Evolutionary conservation across 2,113 vertebrate genomes (phyloP).

Genomic region (Halichoeres trimaculatus): DNA sequence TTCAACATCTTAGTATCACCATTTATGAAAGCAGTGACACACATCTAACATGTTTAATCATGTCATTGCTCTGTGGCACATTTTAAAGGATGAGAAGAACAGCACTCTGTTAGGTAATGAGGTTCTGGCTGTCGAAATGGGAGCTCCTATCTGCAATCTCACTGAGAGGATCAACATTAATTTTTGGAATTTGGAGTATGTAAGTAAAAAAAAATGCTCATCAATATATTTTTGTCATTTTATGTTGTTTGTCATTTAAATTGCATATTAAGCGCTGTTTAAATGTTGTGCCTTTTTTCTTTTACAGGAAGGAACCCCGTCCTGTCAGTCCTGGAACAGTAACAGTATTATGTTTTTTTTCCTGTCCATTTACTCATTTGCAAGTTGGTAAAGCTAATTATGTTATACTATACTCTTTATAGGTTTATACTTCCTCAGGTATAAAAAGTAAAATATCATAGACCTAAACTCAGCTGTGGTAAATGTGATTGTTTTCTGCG

Average conservation of each 20-base stretch:
- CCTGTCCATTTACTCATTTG: background rate
- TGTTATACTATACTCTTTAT: too few species aligned
- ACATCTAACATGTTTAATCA: background rate
- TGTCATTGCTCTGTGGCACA: background rate
- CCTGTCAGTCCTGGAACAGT: constrained; percentile 78
- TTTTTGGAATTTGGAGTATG: constrained; percentile 36
- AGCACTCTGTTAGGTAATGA: constrained; percentile 57
- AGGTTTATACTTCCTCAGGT: too few species aligned
- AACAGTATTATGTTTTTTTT: constrained; percentile 61
- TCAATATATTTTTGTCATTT: background rate
- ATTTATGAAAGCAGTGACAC: background rate
- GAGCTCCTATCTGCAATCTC: constrained; percentile 59
- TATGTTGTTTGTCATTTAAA: background rate
- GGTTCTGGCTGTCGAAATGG: constrained; percentile 77
- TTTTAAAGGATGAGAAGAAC: constrained; percentile 63
- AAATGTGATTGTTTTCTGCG: too few species aligned
- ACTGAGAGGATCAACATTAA: constrained; percentile 53
- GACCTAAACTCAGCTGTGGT: too few species aligned
- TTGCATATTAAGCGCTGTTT: background rate
- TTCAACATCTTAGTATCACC: background rate
- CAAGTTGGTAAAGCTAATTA: too few species aligned
- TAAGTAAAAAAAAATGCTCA: constrained; percentile 35
- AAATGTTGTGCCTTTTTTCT: constrained; percentile 4
- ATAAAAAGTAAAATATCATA: too few species aligned
- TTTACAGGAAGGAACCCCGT: constrained; percentile 47